phyloP scores from a whole-genome alignment of 1,140 invertebrate genomes.

The Hycleus phaleratus region DNA sequence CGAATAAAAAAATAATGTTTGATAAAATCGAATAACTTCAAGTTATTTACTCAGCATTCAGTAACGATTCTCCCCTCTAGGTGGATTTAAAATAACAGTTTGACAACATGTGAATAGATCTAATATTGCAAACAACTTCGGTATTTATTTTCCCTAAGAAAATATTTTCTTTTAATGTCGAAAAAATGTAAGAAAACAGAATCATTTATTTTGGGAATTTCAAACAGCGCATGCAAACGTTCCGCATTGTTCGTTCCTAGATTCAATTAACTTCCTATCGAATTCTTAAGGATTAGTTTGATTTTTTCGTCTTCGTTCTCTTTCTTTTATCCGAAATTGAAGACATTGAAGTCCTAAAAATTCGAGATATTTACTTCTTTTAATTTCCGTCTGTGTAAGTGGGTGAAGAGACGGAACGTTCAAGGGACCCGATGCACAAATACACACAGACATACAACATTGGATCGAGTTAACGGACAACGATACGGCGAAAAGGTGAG shows the following conservation, averaged over 20 bases:
- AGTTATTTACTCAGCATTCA: slow-evolving; percentile 30
- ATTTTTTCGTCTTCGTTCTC: too few species aligned
- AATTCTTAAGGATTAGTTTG: too few species aligned
- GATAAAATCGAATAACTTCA: slow-evolving; percentile 31
- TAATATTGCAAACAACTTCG: slow-evolving; percentile 1
- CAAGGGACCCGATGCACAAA: not conserved
- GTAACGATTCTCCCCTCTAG: slow-evolving; percentile 10
- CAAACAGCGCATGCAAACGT: too few species aligned
- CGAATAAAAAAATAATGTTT: too few species aligned
- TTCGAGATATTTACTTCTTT: slow-evolving; percentile 24
- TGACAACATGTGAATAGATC: slow-evolving; percentile 11
- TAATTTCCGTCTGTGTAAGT: slow-evolving; percentile 21
- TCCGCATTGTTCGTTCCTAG: too few species aligned
- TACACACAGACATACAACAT: not conserved
- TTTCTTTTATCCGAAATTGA: not conserved
- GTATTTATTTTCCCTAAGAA: not conserved
- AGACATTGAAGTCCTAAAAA: slow-evolving; percentile 16
- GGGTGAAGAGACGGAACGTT: slow-evolving; percentile 9
- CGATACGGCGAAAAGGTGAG: slow-evolving; percentile 24
- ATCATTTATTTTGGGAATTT: too few species aligned
- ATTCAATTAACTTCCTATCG: too few species aligned
- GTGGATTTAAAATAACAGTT: slow-evolving; percentile 30
- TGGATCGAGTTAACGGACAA: not conserved
- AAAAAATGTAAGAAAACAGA: not conserved
- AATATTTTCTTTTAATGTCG: not conserved